Conservation (phyloP, 1,140 invertebrate genomes). For the Calephelis nemesis region DNA sequence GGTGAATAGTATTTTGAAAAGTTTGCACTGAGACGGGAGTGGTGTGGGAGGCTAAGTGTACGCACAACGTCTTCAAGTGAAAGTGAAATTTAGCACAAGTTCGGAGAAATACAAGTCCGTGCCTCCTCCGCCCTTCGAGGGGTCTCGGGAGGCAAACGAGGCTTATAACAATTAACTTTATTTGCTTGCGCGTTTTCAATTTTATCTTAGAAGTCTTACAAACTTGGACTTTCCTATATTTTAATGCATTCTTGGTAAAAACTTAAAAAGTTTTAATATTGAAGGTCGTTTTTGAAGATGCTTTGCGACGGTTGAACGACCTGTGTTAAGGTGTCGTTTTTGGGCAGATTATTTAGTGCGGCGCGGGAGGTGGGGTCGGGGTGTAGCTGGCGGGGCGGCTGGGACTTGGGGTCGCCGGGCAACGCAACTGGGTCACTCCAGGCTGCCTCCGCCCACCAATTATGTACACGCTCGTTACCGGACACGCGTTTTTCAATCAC, state of each 20-base stretch:
- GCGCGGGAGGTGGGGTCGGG: slow-evolving; percentile 35
- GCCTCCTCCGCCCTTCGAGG: slow-evolving; percentile 48
- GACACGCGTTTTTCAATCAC: slow-evolving; percentile 79
- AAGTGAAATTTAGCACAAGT: slow-evolving; percentile 79
- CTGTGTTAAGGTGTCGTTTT: slow-evolving; percentile 76
- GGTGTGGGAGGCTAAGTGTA: slow-evolving; percentile 67
- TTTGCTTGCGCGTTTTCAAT: slow-evolving; percentile 69
- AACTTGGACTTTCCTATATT: slow-evolving; percentile 35
- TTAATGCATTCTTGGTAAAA: slow-evolving; percentile 11
- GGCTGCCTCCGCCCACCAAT: slow-evolving; percentile 69
- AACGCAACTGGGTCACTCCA: slow-evolving; percentile 76
- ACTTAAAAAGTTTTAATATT: neutral
- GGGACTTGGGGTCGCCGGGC: slow-evolving; percentile 65
- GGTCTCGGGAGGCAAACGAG: slow-evolving; percentile 54
- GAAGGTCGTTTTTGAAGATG: slow-evolving; percentile 32
- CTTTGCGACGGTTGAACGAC: slow-evolving; percentile 72
- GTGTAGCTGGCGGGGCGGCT: slow-evolving; percentile 37
- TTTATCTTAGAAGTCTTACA: slow-evolving; percentile 45
- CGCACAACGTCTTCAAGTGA: slow-evolving; percentile 74
- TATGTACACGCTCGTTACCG: slow-evolving; percentile 78
- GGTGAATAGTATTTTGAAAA: slow-evolving; percentile 50
- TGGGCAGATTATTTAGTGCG: slow-evolving; percentile 75
- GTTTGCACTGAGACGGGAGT: slow-evolving; percentile 43
- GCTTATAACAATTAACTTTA: slow-evolving; percentile 78
- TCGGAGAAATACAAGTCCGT: slow-evolving; percentile 74